A percentile compares a stretch with the other conserved stretches of the same genome.
phyloP scores from a whole-genome alignment of 2,797 vertebrate genomes.

The Cossypha polioptera region DNA sequence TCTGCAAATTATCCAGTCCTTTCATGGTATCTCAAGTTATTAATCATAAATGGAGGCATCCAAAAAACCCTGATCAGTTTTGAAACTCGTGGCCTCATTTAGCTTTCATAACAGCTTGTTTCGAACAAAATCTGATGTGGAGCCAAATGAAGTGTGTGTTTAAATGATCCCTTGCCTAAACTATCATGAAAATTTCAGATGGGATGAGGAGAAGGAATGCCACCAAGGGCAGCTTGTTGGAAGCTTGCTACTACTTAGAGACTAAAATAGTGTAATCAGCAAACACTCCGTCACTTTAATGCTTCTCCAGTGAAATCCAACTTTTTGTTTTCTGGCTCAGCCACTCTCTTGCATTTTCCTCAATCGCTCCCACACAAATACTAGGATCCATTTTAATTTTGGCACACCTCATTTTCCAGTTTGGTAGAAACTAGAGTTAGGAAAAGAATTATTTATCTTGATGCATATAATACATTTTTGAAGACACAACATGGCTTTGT shows the following conservation, averaged over 20 bases:
- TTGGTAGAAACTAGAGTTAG: background rate
- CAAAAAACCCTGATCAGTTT: conserved; percentile 52
- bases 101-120: conserved; percentile 65
- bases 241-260: conserved; percentile 58
- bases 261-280: conserved; percentile 52
- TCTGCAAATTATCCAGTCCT: background rate
- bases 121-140: conserved; percentile 45
- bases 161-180: conserved; percentile 68
- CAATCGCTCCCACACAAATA: background rate
- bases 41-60: conserved; percentile 52
- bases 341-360: background rate
- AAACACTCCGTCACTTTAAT: conserved; percentile 60
- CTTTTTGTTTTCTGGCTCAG: conserved; percentile 4
- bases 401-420: background rate
- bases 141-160: conserved; percentile 62
- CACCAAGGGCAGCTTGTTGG: conserved; percentile 55
- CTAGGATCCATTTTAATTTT: background rate
- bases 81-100: conserved; percentile 61
- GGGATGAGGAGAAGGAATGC: conserved; percentile 53
- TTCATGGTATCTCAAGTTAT: conserved; percentile 18
- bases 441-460: background rate
- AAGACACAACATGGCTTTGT: background rate
- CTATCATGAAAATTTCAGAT: conserved; percentile 61
- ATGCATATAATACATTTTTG: background rate
- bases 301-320: conserved; percentile 42